These are phyloP conservation scores for Gambelia wislizenii DNA, from an alignment of 2,797 vertebrate genomes.

Conservation along the genomic window DNA sequence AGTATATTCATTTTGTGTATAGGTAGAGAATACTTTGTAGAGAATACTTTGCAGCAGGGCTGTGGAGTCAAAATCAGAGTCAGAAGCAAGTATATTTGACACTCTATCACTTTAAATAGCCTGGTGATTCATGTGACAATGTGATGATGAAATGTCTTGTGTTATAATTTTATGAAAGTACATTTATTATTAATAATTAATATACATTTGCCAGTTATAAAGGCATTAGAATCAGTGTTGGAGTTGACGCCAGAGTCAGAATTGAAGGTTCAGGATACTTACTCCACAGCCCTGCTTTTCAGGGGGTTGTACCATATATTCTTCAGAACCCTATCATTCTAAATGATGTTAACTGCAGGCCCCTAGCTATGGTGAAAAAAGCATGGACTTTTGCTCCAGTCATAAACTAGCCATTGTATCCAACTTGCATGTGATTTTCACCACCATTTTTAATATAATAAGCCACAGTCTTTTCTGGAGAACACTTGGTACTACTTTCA, in stretches of 20 bases:
- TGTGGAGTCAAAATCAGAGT: no score
- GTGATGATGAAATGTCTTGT: no score
- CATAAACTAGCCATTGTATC: neutral
- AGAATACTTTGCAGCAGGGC: neutral
- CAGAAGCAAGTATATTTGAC: no score
- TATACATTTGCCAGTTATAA: no score
- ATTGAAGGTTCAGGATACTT: no score
- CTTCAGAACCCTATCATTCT: neutral
- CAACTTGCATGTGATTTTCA: neutral
- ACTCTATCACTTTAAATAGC: no score
- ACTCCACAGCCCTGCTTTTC: no score
- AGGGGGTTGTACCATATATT: neutral
- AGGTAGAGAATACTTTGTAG: neutral
- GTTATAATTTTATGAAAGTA: no score
- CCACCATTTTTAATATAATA: neutral
- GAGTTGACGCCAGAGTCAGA: neutral
- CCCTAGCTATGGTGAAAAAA: neutral
- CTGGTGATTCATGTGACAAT: no score
- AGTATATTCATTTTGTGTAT: neutral
- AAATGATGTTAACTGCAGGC: neutral
- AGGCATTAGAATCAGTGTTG: no score
- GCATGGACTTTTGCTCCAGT: neutral
- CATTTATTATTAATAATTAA: no score
- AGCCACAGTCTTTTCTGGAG: neutral
- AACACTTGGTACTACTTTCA: neutral